Evolutionary conservation across 1,140 invertebrate genomes (phyloP).

Genomic region (Coboldia fuscipes): DNA sequence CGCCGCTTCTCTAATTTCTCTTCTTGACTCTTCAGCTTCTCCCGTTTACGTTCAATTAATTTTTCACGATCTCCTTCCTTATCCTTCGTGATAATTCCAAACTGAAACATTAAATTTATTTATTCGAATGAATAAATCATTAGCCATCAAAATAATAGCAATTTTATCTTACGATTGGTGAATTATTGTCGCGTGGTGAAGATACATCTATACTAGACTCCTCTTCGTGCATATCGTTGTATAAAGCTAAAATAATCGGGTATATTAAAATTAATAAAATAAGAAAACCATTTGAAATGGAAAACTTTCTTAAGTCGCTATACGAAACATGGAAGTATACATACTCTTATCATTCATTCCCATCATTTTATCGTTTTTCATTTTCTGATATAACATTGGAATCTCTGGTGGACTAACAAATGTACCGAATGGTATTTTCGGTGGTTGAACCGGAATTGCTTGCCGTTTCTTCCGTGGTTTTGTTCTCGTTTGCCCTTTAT

Average conservation of each 20-base stretch:
- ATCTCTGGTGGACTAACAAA: slow-evolving; percentile 21
- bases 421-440: slow-evolving; percentile 43
- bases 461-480: slow-evolving; percentile 57
- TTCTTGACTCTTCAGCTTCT: slow-evolving; percentile 58
- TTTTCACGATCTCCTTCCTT: slow-evolving; percentile 39
- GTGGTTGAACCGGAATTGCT: slow-evolving; percentile 64
- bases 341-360: slow-evolving; percentile 14
- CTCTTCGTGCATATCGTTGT: slow-evolving; percentile 33
- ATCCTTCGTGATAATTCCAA: slow-evolving; percentile 32
- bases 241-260: slow-evolving; percentile 7
- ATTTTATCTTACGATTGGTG: slow-evolving; percentile 32
- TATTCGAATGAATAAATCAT: no score
- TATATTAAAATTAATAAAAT: not conserved
- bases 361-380: slow-evolving; percentile 8
- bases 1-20: slow-evolving; percentile 52
- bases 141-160: no score
- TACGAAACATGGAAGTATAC: slow-evolving; percentile 1
- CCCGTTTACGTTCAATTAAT: slow-evolving; percentile 33
- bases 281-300: not conserved
- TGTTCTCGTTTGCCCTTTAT: slow-evolving; percentile 52
- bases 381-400: slow-evolving; percentile 18
- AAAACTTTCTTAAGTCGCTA: not conserved
- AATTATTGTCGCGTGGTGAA: slow-evolving; percentile 43
- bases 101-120: slow-evolving; percentile 21
- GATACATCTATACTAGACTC: slow-evolving; percentile 44